Percentiles rank a stretch among this genome's conserved stretches.
These are phyloP conservation scores for Entomyzon cyanotis DNA, from an alignment of 2,113 vertebrate species.

Conservation along the genomic window DNA sequence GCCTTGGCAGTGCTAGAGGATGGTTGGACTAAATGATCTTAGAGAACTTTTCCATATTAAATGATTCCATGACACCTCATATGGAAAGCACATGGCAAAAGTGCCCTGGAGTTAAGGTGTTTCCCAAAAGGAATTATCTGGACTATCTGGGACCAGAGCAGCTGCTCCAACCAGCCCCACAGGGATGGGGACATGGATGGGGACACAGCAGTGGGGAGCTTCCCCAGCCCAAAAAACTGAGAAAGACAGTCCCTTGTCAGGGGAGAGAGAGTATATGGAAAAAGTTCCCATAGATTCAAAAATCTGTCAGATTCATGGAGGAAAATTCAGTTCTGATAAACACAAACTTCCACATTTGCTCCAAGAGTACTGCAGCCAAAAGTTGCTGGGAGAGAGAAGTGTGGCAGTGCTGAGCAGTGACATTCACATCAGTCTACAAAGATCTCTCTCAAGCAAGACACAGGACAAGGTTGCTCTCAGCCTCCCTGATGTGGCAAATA, in stretches of 20 bases:
- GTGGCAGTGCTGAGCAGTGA: not conserved
- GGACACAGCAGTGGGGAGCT: not conserved
- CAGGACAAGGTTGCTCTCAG: not conserved
- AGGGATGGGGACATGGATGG: accelerated
- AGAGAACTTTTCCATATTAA: not conserved
- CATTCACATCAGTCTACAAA: not conserved
- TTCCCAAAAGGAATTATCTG: not conserved
- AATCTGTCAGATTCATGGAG: not conserved
- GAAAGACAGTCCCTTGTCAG: not conserved
- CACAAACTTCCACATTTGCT: not conserved
- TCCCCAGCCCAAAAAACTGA: not conserved
- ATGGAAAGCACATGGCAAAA: not conserved
- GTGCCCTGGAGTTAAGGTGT: not conserved
- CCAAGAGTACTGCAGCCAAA: not conserved
- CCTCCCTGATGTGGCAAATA: not conserved
- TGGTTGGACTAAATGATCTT: accelerated
- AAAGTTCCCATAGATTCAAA: not conserved
- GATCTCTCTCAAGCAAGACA: not conserved
- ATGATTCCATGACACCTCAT: accelerated
- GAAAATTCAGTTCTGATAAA: not conserved
- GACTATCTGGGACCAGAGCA: not conserved
- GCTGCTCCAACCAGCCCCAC: not conserved
- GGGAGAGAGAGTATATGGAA: not conserved
- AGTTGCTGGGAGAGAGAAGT: not conserved
- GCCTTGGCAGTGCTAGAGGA: not conserved